Percentiles rank a stretch among this genome's conserved stretches.
Conservation (phyloP, 1,140 invertebrate genomes). For the Sycobia sp. region DNA sequence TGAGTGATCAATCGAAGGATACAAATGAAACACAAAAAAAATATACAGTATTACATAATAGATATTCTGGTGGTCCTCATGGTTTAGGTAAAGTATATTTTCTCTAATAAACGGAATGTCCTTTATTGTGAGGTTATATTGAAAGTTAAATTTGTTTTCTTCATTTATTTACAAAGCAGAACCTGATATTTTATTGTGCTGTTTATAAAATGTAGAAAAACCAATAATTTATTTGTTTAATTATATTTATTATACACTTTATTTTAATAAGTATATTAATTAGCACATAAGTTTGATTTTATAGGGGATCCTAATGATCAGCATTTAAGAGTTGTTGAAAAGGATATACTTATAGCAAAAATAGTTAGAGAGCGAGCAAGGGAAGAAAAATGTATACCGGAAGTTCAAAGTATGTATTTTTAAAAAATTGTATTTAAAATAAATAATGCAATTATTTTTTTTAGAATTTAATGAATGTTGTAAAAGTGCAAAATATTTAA, state of each 20-base stretch:
- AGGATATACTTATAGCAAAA: constrained; percentile 83
- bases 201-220: background rate
- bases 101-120: background rate
- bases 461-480: constrained; percentile 76
- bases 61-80: constrained; percentile 61
- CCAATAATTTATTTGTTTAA: background rate
- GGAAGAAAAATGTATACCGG: constrained; percentile 73
- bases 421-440: constrained; percentile 8
- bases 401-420: constrained; percentile 66
- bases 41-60: constrained; percentile 47
- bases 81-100: constrained; percentile 64
- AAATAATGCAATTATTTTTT: constrained; percentile 35
- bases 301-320: constrained; percentile 85
- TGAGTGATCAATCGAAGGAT: no score
- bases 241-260: constrained; percentile 6
- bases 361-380: constrained; percentile 81
- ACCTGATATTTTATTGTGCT: background rate
- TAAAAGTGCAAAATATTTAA: constrained; percentile 69
- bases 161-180: background rate
- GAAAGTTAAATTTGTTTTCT: constrained; percentile 2
- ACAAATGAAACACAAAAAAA: constrained; percentile 17
- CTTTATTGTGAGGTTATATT: background rate
- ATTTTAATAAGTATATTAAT: background rate
- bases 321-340: constrained; percentile 81
- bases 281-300: constrained; percentile 32